Conservation (phyloP, 2,888 invertebrate genomes). For the Galerucella pusilla region DNA sequence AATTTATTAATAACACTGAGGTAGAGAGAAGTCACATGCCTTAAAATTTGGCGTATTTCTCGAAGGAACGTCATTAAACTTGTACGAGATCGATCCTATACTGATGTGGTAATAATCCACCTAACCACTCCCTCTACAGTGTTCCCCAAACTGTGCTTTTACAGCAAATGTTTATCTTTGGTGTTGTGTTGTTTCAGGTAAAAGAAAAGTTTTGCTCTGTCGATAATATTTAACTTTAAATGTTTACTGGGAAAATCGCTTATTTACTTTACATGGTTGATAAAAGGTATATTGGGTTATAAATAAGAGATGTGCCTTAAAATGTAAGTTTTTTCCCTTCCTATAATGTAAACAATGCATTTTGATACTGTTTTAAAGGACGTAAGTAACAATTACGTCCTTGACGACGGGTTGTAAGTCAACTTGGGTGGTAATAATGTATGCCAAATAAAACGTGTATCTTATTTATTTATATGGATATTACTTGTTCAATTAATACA, state of each 20-base stretch:
- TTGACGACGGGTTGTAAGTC: too few species aligned
- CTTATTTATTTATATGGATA: too few species aligned
- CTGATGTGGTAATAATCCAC: neutral
- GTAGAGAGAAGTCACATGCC: neutral
- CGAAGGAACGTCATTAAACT: constrained; percentile 3
- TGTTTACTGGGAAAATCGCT: constrained; percentile 2
- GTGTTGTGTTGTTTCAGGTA: constrained; percentile 9
- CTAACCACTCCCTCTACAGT: neutral
- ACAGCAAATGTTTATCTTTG: constrained; percentile 14
- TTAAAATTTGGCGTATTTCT: neutral
- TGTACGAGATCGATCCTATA: constrained; percentile 13
- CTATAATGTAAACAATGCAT: neutral
- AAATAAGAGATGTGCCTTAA: neutral
- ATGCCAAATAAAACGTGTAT: too few species aligned
- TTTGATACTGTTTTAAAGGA: too few species aligned
- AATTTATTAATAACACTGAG: too few species aligned
- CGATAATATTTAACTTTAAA: constrained; percentile 9
- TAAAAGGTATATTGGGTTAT: neutral
- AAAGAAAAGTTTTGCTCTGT: constrained; percentile 5
- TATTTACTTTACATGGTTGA: neutral
- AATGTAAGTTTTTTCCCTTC: neutral
- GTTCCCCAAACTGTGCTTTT: neutral
- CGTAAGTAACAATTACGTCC: too few species aligned
- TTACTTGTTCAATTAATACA: too few species aligned
- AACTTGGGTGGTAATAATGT: too few species aligned